phyloP scores from a whole-genome alignment of 2,797 vertebrate genomes.

The Thaleichthys pacificus region DNA sequence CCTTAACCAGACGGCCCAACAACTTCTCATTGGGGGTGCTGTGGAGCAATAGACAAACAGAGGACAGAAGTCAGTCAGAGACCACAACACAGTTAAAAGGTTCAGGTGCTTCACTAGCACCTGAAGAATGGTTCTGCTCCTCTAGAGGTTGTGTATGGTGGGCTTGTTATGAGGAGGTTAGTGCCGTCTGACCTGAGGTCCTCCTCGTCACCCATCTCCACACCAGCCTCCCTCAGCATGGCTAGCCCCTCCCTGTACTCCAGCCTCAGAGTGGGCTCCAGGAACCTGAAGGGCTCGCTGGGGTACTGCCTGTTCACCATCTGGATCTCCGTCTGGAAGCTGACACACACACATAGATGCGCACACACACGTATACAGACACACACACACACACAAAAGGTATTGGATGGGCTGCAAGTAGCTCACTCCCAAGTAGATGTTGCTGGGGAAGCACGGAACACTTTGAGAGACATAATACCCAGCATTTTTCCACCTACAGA shows the following conservation, averaged over 20 bases:
- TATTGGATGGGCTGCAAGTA: background rate
- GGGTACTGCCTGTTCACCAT: slow-evolving; percentile 92
- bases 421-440: background rate
- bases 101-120: too few species aligned
- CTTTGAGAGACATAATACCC: background rate
- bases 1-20: slow-evolving; percentile 94
- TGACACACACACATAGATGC: slow-evolving; percentile 48
- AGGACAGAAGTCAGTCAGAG: background rate
- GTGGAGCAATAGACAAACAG: slow-evolving; percentile 31
- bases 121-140: background rate
- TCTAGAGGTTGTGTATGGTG: background rate
- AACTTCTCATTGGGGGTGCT: slow-evolving; percentile 98
- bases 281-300: slow-evolving; percentile 94
- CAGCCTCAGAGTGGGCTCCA: slow-evolving; percentile 95
- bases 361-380: background rate
- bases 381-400: background rate
- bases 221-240: slow-evolving; percentile 90
- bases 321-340: slow-evolving; percentile 97
- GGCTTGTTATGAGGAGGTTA: background rate
- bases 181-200: slow-evolving; percentile 86
- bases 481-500: background rate
- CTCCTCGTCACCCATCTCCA: slow-evolving; percentile 97
- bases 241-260: slow-evolving; percentile 91
- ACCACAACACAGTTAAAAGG: background rate
- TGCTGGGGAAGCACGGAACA: background rate